These are phyloP conservation scores for Sorex araneus DNA, from an alignment of 2,113 vertebrate species.

Conservation along the genomic window DNA sequence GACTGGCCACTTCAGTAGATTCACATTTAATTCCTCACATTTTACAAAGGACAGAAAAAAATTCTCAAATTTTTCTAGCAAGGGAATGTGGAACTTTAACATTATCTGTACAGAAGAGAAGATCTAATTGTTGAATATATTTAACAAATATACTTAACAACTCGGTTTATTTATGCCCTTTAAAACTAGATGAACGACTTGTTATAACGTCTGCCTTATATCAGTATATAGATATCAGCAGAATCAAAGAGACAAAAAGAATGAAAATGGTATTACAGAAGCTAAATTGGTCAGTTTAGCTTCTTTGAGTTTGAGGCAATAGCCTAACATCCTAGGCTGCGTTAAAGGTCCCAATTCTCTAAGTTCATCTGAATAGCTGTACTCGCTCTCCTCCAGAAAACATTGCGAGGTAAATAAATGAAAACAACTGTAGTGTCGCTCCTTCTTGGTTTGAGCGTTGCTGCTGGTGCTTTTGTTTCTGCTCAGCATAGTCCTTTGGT, in stretches of 20 bases:
- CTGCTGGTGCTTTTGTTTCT: neutral
- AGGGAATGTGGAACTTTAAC: slow-evolving; percentile 19
- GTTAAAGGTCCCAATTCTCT: neutral
- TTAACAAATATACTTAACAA: slow-evolving; percentile 56
- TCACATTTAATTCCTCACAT: slow-evolving; percentile 22
- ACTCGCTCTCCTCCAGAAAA: neutral
- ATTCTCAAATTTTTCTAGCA: slow-evolving; percentile 46
- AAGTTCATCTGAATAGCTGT: neutral
- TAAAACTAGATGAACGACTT: slow-evolving; percentile 32
- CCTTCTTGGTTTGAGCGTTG: neutral
- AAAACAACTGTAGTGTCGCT: neutral
- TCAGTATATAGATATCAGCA: slow-evolving; percentile 45
- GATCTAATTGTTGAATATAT: slow-evolving; percentile 59
- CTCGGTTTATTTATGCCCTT: slow-evolving; percentile 42
- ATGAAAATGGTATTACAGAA: neutral
- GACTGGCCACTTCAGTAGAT: neutral
- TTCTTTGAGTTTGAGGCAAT: neutral
- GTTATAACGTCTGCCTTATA: neutral
- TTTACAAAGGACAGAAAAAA: neutral
- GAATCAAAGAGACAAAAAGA: neutral
- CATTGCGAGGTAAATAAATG: neutral
- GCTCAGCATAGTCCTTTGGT: neutral
- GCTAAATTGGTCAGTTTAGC: neutral
- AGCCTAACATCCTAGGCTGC: neutral
- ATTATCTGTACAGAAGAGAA: slow-evolving; percentile 3